These are phyloP conservation scores for Deilephila elpenor DNA, from an alignment of 2,888 invertebrate species.

Conservation along the genomic window DNA sequence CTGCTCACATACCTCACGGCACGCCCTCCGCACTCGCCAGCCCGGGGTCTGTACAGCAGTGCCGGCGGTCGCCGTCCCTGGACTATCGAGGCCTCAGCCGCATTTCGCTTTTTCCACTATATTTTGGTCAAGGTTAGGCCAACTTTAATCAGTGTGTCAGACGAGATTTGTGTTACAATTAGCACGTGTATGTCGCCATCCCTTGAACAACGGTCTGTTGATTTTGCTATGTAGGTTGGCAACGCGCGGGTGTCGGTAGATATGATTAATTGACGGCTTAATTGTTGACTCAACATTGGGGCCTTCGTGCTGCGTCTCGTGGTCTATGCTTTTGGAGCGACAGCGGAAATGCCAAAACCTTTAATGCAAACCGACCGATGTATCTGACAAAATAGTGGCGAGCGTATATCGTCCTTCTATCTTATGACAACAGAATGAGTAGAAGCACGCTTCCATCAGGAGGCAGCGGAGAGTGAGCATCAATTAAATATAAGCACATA, in stretches of 20 bases:
- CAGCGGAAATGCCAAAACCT: neutral
- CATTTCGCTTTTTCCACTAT: neutral
- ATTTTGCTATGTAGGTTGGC: constrained; percentile 1
- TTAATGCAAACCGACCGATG: neutral
- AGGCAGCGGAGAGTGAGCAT: no score
- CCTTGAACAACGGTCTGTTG: neutral
- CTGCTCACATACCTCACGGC: constrained; percentile 1
- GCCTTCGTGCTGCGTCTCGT: neutral
- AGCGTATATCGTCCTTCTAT: neutral
- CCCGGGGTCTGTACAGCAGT: neutral
- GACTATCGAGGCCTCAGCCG: neutral
- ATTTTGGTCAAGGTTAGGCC: neutral
- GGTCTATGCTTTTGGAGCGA: neutral
- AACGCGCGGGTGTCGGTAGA: constrained; percentile 27
- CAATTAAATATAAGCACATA: no score
- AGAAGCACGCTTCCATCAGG: no score
- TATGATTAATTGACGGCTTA: constrained; percentile 33
- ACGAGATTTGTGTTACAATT: neutral
- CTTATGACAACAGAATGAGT: neutral
- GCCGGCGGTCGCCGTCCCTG: neutral
- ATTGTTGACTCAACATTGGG: constrained; percentile 31
- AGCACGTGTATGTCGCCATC: neutral
- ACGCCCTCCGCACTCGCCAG: neutral
- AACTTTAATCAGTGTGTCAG: neutral
- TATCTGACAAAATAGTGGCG: neutral